Percentiles rank a stretch among this genome's conserved stretches.
phyloP scores from a whole-genome alignment of 2,888 invertebrate genomes.

The Andricus curvator region DNA sequence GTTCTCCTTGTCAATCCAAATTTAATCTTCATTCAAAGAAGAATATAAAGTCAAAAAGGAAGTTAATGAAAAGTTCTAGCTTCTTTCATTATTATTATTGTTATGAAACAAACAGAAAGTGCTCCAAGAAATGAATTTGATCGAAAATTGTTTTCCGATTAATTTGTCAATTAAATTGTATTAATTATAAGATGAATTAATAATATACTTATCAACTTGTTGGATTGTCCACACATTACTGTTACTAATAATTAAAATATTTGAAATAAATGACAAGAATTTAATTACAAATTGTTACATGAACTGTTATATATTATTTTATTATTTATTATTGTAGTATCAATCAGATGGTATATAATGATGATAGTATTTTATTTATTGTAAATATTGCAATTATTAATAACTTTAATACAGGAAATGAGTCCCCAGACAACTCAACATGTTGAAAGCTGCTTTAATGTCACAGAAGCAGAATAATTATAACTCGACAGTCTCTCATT shows the following conservation, averaged over 20 bases:
- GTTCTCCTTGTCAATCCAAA: not conserved
- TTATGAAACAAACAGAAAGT: too few species aligned
- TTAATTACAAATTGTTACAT: slow-evolving; percentile 25
- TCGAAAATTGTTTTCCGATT: not conserved
- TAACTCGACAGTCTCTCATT: not conserved
- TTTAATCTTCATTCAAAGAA: not conserved
- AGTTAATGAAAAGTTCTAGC: not conserved
- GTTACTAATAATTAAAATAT: slow-evolving; percentile 22
- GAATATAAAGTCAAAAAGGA: not conserved
- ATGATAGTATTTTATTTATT: slow-evolving; percentile 20
- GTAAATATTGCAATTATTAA: slow-evolving; percentile 32
- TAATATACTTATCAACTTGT: slow-evolving; percentile 10
- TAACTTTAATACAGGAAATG: not conserved
- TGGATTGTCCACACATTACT: slow-evolving; percentile 9
- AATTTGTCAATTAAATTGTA: slow-evolving; percentile 3
- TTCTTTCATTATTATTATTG: not conserved
- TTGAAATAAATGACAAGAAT: slow-evolving; percentile 3
- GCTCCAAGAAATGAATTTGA: too few species aligned
- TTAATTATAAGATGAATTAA: not conserved
- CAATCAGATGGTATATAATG: slow-evolving; percentile 9
- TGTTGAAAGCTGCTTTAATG: not conserved
- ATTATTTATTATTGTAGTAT: slow-evolving; percentile 32
- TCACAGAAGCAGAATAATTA: not conserved
- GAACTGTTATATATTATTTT: slow-evolving; percentile 34
- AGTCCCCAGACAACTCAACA: slow-evolving; percentile 3